Evolutionary conservation across 2,888 invertebrate genomes (phyloP), one percentile per base, ranked within the genome.

Genomic region (Coronaproctus castanopsis): DNA sequence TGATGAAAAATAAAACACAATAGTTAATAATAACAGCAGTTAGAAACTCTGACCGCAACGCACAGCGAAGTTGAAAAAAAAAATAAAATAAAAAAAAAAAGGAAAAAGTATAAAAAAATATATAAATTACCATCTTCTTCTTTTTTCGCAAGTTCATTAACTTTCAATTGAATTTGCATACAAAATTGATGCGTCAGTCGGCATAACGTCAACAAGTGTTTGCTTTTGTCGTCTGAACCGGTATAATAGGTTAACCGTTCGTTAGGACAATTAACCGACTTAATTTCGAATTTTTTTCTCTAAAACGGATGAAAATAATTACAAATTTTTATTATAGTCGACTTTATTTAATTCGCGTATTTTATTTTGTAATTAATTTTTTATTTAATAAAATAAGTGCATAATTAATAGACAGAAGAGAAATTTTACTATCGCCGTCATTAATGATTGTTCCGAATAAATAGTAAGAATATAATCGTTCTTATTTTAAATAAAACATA

Each of bases 261-360:
- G 24, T 68, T 70, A 21, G 72, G 71, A 8, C 60, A 52, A 68
- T 89, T 89, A 60, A 87, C 85, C 10, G 90, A 87, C 63, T 90
- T 82, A 67, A 96, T 91, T 75, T 95, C 93, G 73, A 97, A 95
- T 74, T 95, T 96, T 74, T 95, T 95, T 69, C 92, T 82, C 79
- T 81, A 71, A 1, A 71, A 68, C 18, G 54, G 48, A 51, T n/a
- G n/a, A n/a, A n/a, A n/a, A n/a, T n/a, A n/a, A n/a, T n/a, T n/a
- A n/a, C n/a, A n/a, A n/a, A n/a, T n/a, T n/a, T n/a, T n/a, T n/a
- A n/a, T n/a, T n/a, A n/a, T n/a, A n/a, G n/a, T n/a, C n/a, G n/a
- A n/a, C n/a, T n/a, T n/a, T n/a, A n/a, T n/a, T n/a, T n/a, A n/a
- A n/a, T n/a, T n/a, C n/a, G n/a, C n/a, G n/a, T n/a, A n/a, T n/a